Conservation (phyloP, 1,140 invertebrate species). For the Portunus trituberculatus region DNA sequence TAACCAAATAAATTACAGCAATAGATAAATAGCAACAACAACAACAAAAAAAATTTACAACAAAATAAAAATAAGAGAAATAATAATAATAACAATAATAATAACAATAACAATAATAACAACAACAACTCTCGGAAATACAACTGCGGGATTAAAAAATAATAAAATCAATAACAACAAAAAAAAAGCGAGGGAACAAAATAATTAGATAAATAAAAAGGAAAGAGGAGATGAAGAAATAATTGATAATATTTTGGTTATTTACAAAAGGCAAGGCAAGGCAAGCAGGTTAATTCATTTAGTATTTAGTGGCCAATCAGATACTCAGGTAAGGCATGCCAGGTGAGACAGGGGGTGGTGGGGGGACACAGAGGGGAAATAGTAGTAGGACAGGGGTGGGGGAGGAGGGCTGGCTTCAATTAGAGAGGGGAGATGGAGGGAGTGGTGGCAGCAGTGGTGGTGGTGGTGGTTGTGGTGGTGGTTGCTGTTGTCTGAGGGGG, state of each 20-base stretch:
- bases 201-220: too few species aligned
- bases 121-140: too few species aligned
- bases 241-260: neutral
- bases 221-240: neutral
- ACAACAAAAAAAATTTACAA: neutral
- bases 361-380: neutral
- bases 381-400: too few species aligned
- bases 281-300: conserved; percentile 2
- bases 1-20: too few species aligned
- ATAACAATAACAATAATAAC: neutral
- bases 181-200: neutral
- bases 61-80: too few species aligned
- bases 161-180: conserved; percentile 16
- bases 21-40: too few species aligned
- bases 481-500: neutral
- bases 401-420: too few species aligned
- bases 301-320: neutral
- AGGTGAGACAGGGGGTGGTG: neutral
- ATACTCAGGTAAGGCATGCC: conserved; percentile 33
- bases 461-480: neutral
- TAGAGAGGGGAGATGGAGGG: neutral
- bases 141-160: neutral
- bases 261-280: neutral
- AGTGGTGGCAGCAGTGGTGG: conserved; percentile 30
- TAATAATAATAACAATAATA: too few species aligned